Conservation (phyloP, 2,113 vertebrate genomes). For the Crotalus helleri region DNA sequence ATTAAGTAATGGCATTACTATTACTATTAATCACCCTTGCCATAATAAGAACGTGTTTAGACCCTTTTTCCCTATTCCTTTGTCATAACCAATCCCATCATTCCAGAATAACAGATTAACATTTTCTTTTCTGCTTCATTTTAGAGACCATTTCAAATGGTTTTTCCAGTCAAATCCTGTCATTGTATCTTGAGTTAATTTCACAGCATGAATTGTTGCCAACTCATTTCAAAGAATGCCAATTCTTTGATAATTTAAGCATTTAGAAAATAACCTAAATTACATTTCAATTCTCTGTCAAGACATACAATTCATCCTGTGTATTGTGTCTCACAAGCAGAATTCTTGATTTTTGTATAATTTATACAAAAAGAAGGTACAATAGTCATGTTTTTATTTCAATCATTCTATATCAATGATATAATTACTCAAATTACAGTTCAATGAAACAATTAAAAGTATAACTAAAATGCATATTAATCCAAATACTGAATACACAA, state of each 20-base stretch:
- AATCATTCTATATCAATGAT: background rate
- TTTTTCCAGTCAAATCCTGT: background rate
- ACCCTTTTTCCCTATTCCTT: slow-evolving; percentile 46
- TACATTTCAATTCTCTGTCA: slow-evolving; percentile 6
- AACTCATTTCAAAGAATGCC: background rate
- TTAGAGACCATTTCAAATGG: slow-evolving; percentile 12
- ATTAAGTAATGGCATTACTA: background rate
- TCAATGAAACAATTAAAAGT: background rate
- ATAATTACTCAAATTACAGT: background rate
- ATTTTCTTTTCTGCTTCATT: background rate
- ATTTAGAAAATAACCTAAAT: background rate
- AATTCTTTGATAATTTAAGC: slow-evolving; percentile 33
- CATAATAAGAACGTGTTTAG: slow-evolving; percentile 50
- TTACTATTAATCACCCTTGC: slow-evolving; percentile 37
- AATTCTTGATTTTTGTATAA: background rate
- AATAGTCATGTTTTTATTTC: background rate
- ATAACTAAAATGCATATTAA: background rate
- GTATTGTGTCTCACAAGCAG: background rate
- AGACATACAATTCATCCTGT: background rate
- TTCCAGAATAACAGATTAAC: slow-evolving; percentile 21
- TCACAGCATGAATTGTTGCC: background rate
- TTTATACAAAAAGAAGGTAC: slow-evolving; percentile 23
- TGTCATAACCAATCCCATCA: slow-evolving; percentile 12
- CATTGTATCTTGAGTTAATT: slow-evolving; percentile 15
- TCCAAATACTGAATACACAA: background rate